Evolutionary conservation across 1,140 invertebrate genomes (phyloP).

Genomic region (Drosophila ambigua): DNA sequence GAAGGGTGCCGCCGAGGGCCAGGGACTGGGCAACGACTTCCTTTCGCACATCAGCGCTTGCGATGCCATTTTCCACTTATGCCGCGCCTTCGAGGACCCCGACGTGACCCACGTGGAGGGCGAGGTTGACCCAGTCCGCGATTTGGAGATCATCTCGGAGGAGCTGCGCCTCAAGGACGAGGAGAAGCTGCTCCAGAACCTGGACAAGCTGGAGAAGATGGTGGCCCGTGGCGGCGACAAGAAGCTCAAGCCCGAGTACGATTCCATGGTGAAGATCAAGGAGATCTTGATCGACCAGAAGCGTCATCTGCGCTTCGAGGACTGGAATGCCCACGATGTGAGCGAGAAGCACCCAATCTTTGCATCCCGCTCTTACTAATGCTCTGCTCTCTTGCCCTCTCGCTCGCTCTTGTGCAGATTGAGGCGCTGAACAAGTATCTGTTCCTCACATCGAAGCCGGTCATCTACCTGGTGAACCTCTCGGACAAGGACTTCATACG

Average conservation of each 20-base stretch:
- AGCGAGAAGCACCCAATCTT: slow-evolving; percentile 84
- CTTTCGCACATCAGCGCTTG: slow-evolving; percentile 99
- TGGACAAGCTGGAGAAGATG: slow-evolving; percentile 95
- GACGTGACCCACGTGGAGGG: slow-evolving; percentile 99
- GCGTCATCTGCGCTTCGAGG: slow-evolving; percentile 95
- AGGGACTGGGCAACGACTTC: slow-evolving; percentile 99
- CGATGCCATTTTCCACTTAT: slow-evolving; percentile 99
- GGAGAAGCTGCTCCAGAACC: slow-evolving; percentile 90
- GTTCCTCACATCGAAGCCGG: slow-evolving; percentile 99
- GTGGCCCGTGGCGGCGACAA: slow-evolving; percentile 97
- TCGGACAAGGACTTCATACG: slow-evolving; percentile 99
- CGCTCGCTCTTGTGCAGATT: slow-evolving; percentile 87
- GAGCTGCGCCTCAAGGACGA: slow-evolving; percentile 98
- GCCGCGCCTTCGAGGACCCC: slow-evolving; percentile 98
- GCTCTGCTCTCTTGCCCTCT: slow-evolving; percentile 32
- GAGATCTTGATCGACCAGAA: slow-evolving; percentile 93
- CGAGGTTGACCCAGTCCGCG: slow-evolving; percentile 98
- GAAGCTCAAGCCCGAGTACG: slow-evolving; percentile 97
- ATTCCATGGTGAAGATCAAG: slow-evolving; percentile 94
- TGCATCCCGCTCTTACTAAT: slow-evolving; percentile 4
- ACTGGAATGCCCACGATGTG: slow-evolving; percentile 97
- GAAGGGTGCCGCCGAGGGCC: slow-evolving; percentile 98
- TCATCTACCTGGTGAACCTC: slow-evolving; percentile 98
- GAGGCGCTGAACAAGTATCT: slow-evolving; percentile 98
- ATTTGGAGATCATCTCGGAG: slow-evolving; percentile 98